Conservation (phyloP, 2,888 invertebrate genomes). For the Cephus pygmeus region DNA sequence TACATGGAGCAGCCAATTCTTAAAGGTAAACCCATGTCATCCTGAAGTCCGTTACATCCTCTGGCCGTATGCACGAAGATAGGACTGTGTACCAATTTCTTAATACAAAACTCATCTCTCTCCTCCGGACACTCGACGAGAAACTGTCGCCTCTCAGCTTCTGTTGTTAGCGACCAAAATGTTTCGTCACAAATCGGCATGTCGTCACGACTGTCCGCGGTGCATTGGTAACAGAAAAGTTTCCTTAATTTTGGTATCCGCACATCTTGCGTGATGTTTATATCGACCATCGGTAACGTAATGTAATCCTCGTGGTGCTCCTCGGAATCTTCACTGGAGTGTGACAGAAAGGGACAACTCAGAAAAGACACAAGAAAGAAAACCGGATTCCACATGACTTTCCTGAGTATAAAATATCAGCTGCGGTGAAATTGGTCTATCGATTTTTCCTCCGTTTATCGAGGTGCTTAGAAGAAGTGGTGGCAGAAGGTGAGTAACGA, state of each 20-base stretch:
- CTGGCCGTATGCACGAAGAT: constrained; percentile 9
- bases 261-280: neutral
- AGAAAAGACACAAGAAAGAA: neutral
- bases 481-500: neutral
- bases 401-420: neutral
- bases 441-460: neutral
- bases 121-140: constrained; percentile 18
- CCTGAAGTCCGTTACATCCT: constrained; percentile 6
- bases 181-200: constrained; percentile 21
- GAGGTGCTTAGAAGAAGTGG: neutral
- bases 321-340: neutral
- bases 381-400: neutral
- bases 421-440: neutral
- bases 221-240: constrained; percentile 18
- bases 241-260: neutral
- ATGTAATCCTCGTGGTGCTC: neutral
- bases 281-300: neutral
- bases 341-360: neutral
- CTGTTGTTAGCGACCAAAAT: constrained; percentile 16
- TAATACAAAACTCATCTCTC: constrained; percentile 14
- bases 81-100: constrained; percentile 7
- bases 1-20: neutral
- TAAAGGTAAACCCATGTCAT: neutral
- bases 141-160: constrained; percentile 11
- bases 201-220: constrained; percentile 13